A percentile compares a stretch with the other conserved stretches of the same genome.
Evolutionary conservation across 2,113 vertebrate species (phyloP).

Genomic region (Albula glossodonta): DNA sequence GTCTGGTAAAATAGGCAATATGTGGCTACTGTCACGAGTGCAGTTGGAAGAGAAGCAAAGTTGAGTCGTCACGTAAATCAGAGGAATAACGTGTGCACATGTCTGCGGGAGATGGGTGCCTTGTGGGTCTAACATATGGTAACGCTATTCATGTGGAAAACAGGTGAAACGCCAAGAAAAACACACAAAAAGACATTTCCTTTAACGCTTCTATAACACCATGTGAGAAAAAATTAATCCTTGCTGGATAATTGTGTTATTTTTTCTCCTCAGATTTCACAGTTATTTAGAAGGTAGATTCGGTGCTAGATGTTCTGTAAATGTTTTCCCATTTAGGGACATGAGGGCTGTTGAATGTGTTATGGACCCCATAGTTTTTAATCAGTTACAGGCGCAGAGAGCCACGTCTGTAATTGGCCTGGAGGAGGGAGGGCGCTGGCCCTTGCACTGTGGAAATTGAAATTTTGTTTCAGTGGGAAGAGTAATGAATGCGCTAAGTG

Average conservation of each 20-base stretch:
- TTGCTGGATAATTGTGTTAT: slow-evolving; percentile 30
- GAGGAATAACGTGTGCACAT: too few relatives aligned
- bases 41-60: too few relatives aligned
- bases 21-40: too few relatives aligned
- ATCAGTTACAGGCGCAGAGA: not conserved
- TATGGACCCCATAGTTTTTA: not conserved
- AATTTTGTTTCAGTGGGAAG: slow-evolving; percentile 22
- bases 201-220: slow-evolving; percentile 10
- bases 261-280: slow-evolving; percentile 44
- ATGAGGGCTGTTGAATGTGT: not conserved
- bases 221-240: slow-evolving; percentile 33
- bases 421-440: slow-evolving; percentile 5
- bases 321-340: slow-evolving; percentile 43
- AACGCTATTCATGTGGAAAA: not conserved
- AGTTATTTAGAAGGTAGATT: slow-evolving; percentile 48
- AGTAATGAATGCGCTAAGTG: slow-evolving; percentile 52
- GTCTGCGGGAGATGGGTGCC: too few relatives aligned
- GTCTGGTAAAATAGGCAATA: too few relatives aligned
- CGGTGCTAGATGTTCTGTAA: slow-evolving; percentile 45
- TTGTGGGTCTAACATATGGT: not conserved
- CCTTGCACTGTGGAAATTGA: not conserved
- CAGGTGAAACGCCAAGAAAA: not conserved
- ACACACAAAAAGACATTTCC: not conserved
- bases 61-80: too few relatives aligned
- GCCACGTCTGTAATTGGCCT: not conserved